Base-by-base conservation (phyloP, 92 coral and sea anemone species). In the Hydrozoanthus gracilis region DNA sequence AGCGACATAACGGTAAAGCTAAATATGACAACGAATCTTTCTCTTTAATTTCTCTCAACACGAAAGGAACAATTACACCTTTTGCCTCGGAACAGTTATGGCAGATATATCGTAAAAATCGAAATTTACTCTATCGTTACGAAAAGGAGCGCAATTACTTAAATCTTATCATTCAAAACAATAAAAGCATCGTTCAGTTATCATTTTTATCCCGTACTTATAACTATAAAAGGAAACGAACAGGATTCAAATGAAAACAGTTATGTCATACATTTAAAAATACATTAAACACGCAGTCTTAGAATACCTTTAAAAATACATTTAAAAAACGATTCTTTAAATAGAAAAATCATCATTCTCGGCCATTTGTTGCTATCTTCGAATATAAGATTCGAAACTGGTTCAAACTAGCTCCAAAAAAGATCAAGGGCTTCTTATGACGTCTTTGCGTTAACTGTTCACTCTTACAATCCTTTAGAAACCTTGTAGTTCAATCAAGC, bases 41-140 rank as follows among this genome's bases (percentile, higher is more conserved):
- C 8, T 54, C 61, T n/a, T 65, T 51, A 46, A 78, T 17, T 7
- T 64, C 45, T 49, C 73, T 62, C 74, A 69, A 20, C 74, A 64
- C 51, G 62, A 48, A 48, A 7, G 72, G 73, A 79, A 48, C 73
- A 65, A 62, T 14, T 61, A 74, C 74, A 52, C 61, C 85, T 15
- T 56, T 51, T 80, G 85, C 66, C 61, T 6, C 45, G 85, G 56
- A 48, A 39, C 48, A 6, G 56, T 58, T 76, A 44, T 76, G 13
- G 35, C 27, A 48, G 8, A 5, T 18, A 9, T 75, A 45, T 16
- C 47, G 14, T 7, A 8, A 52, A 9, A 68, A 27, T 2, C 39
- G 39, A 27, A 27, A 27, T 27, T 27, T 27, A 27, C 39, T 27
- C 39, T 27, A 27, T 27, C 39, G 39, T 27, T 27, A 27, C 20